Evolutionary conservation across 2,797 vertebrate species (phyloP), one percentile per base, ranked within the genome.

Genomic region (Ispidina lecontei): DNA sequence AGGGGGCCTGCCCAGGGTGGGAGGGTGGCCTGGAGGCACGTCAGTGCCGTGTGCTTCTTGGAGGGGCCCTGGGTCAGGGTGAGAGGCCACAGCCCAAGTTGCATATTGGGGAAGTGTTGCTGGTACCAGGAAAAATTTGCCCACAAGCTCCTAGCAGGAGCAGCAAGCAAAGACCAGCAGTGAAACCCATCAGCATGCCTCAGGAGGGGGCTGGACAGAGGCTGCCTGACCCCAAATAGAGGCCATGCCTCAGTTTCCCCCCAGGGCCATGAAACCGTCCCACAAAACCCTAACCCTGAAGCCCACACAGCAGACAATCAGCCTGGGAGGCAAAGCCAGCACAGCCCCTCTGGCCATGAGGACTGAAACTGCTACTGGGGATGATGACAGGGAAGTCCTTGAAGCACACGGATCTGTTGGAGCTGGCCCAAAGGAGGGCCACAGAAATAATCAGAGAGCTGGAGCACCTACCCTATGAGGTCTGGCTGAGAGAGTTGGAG

Each of bases 21-120:
- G 84, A 17, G 29, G 19, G 37, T 18, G 28, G 39, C 7, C 81
- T 98, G 91, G 98, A 97, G 90, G 97, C 97, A 98, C 77, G 4
- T 8, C 10, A 4, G 41, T 31, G 23, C 28, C 39, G 3, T 1
- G 20, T 13, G 56, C 12, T 39, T 62, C 37, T 29, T 2, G 0
- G 16, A 39, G 8, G n/a, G 4, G 3, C 21, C 20, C 22, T 31
- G 12, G 35, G 10, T 19, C 37, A 26, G 21, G 14, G 15, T 1
- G 1, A 23, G 44, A 43, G 35, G 20, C 46, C 9, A 31, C 1
- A 2, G 37, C 52, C 26, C 6, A 29, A 21, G 15, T 12, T 29
- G 33, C 12, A 33, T 4, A 6, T 8, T 15, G 35, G 47, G 43
- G 8, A 72, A 29, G 9, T 14, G n/a, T 33, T 7, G 4, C 12